phyloP scores from a whole-genome alignment of 2,888 invertebrate species.

The Ornithoptera priamus region DNA sequence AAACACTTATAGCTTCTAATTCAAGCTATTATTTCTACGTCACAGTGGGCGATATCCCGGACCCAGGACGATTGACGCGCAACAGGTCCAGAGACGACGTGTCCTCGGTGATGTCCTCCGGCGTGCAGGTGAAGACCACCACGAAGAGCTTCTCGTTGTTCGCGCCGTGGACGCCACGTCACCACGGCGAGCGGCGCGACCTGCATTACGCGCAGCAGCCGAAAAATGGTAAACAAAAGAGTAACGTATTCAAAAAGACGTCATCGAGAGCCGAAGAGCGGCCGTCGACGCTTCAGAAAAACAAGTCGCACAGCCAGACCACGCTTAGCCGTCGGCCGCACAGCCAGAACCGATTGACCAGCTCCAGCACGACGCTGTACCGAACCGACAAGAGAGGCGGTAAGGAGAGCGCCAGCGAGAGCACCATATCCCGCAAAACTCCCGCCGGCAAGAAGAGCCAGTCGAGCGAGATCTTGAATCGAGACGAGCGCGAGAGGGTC shows the following conservation, averaged over 20 bases:
- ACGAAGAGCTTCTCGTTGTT: constrained; percentile 90
- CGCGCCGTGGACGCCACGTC: constrained; percentile 91
- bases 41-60: constrained; percentile 90
- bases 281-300: constrained; percentile 67
- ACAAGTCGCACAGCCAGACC: constrained; percentile 72
- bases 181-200: constrained; percentile 86
- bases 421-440: constrained; percentile 66
- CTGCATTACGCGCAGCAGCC: constrained; percentile 88
- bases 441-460: constrained; percentile 74
- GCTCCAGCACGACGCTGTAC: constrained; percentile 66
- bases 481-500: constrained; percentile 72
- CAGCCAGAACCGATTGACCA: constrained; percentile 56
- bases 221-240: constrained; percentile 60
- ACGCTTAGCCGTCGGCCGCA: constrained; percentile 59
- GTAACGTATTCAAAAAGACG: constrained; percentile 60
- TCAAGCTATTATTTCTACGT: constrained; percentile 36
- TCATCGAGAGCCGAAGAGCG: constrained; percentile 64
- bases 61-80: constrained; percentile 81
- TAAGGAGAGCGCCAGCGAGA: constrained; percentile 46
- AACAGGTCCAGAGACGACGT: constrained; percentile 88
- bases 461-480: constrained; percentile 82
- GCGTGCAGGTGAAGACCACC: constrained; percentile 84
- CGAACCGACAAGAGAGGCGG: constrained; percentile 64
- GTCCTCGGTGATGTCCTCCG: constrained; percentile 82
- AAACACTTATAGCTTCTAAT: not conserved